Conservation (phyloP, 2,888 invertebrate species). For the Globia sparganii region DNA sequence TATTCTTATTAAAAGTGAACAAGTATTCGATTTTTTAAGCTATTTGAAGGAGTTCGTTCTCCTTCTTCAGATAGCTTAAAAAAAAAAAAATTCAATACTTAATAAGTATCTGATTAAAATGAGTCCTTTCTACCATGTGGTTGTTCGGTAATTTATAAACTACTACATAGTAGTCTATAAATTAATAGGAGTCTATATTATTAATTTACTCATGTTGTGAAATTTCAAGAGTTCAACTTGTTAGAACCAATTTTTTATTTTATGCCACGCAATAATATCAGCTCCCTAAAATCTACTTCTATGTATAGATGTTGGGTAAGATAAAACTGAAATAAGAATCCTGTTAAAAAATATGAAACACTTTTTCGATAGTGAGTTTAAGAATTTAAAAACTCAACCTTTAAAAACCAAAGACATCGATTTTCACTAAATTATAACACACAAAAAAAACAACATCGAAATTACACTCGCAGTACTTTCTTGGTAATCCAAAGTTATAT, state of each 20-base stretch:
- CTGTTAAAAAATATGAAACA: background rate
- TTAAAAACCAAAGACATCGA: slow-evolving; percentile 42
- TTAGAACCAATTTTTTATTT: background rate
- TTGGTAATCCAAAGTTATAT: slow-evolving; percentile 64
- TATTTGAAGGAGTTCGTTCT: too few relatives aligned
- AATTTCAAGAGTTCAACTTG: background rate
- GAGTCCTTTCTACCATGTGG: too few relatives aligned
- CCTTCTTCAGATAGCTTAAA: too few relatives aligned
- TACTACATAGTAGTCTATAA: too few relatives aligned
- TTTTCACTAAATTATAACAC: slow-evolving; percentile 54
- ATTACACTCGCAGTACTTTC: slow-evolving; percentile 58
- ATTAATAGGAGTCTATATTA: too few relatives aligned
- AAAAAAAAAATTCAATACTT: too few relatives aligned
- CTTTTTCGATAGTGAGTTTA: background rate
- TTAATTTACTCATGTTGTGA: background rate
- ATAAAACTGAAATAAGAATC: background rate
- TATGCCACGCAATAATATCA: background rate
- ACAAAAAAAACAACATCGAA: slow-evolving; percentile 44
- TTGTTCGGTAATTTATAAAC: too few relatives aligned
- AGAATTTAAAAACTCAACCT: background rate
- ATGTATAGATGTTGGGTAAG: background rate
- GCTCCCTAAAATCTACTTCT: background rate
- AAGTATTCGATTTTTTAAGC: too few relatives aligned
- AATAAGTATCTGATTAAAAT: too few relatives aligned
- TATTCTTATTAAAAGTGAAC: too few relatives aligned